Evolutionary conservation across 2,888 invertebrate genomes (phyloP).

Genomic region (Anodontia alba): DNA sequence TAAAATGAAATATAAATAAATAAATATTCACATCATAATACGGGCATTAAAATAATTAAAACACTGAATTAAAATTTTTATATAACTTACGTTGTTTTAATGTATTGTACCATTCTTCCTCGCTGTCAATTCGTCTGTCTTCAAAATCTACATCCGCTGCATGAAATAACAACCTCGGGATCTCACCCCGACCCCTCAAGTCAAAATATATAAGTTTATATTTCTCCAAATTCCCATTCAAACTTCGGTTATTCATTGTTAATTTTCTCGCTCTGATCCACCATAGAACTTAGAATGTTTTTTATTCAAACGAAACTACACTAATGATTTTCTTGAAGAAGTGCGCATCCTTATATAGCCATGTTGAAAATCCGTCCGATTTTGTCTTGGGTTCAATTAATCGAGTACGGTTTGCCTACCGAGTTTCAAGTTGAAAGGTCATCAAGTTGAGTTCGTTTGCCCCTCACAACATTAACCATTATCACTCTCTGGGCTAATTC

Average conservation of each 20-base stretch:
- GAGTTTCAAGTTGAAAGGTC: slow-evolving; percentile 5
- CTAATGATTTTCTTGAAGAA: background rate
- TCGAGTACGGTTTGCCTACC: background rate
- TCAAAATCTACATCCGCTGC: slow-evolving; percentile 39
- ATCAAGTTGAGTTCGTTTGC: slow-evolving; percentile 12
- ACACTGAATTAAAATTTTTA: too few species aligned
- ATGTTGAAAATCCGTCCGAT: slow-evolving; percentile 2
- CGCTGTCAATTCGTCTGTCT: slow-evolving; percentile 32
- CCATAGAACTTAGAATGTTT: background rate
- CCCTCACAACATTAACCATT: too few species aligned
- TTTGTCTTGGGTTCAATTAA: background rate
- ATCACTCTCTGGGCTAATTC: too few species aligned
- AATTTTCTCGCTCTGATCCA: background rate
- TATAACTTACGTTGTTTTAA: slow-evolving; percentile 7
- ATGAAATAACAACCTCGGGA: slow-evolving; percentile 37
- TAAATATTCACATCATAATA: too few species aligned
- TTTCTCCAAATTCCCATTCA: slow-evolving; percentile 18
- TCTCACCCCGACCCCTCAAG: slow-evolving; percentile 40
- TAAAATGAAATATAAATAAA: too few species aligned
- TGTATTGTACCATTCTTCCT: slow-evolving; percentile 13
- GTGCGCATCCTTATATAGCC: slow-evolving; percentile 8
- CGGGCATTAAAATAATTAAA: too few species aligned
- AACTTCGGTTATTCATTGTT: background rate
- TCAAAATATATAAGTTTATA: slow-evolving; percentile 49
- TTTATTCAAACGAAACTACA: background rate